A percentile compares a stretch with the other conserved stretches of the same genome.
These are phyloP conservation scores for Gadus chalcogrammus DNA, from an alignment of 2,113 vertebrate genomes.

Conservation along the genomic window DNA sequence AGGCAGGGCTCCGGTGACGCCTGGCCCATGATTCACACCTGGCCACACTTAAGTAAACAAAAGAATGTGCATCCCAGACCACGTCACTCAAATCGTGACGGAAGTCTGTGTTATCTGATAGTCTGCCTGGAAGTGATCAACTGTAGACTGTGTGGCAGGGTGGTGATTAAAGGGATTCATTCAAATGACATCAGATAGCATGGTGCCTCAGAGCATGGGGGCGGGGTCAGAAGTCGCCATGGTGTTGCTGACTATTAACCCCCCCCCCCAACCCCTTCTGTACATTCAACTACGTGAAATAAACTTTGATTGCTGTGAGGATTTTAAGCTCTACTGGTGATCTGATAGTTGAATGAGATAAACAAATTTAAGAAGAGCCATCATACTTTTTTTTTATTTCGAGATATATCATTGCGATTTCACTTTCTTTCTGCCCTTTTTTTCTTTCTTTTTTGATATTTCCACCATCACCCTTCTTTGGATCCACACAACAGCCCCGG, in stretches of 20 bases:
- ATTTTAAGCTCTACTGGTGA: neutral
- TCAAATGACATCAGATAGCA: constrained; percentile 59
- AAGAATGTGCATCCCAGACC: neutral
- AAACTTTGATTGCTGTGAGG: neutral
- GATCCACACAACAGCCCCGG: constrained; percentile 61
- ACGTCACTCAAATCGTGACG: constrained; percentile 14
- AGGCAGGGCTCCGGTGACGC: neutral
- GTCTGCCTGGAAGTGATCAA: constrained; percentile 49
- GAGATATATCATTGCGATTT: constrained; percentile 21
- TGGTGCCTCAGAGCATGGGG: constrained; percentile 54
- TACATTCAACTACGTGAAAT: neutral
- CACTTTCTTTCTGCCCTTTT: no score
- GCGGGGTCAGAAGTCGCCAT: neutral
- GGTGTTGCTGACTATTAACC: no score
- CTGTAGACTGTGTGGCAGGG: constrained; percentile 40
- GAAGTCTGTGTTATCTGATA: constrained; percentile 37
- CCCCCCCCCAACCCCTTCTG: neutral
- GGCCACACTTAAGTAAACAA: no score
- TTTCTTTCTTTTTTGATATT: neutral
- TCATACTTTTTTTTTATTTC: constrained; percentile 26
- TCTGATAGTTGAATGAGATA: constrained; percentile 58
- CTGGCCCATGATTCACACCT: no score
- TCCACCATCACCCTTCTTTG: constrained; percentile 42
- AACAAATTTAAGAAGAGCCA: constrained; percentile 57
- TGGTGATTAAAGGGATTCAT: constrained; percentile 47